Evolutionary conservation across 2,797 vertebrate species (phyloP).

Genomic region (Trachops cirrhosus): DNA sequence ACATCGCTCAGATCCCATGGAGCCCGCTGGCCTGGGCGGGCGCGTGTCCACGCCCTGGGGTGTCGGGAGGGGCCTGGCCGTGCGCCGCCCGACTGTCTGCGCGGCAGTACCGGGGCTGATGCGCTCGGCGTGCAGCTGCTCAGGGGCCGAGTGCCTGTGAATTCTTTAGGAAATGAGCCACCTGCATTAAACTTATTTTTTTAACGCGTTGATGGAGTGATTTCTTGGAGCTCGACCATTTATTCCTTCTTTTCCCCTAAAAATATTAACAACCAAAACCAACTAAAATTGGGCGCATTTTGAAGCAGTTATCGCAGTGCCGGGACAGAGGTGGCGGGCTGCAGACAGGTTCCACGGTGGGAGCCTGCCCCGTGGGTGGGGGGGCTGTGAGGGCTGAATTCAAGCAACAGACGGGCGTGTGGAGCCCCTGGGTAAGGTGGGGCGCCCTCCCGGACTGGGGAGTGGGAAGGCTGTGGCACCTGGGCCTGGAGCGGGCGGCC

Average conservation of each 20-base stretch:
- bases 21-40: neutral
- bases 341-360: rapidly evolving
- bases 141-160: slow-evolving; percentile 75
- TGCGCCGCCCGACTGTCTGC: neutral
- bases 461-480: rapidly evolving
- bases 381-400: rapidly evolving
- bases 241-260: neutral
- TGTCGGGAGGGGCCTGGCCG: neutral
- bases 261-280: neutral
- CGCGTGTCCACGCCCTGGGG: rapidly evolving
- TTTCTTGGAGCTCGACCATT: neutral
- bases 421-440: neutral
- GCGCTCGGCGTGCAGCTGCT: slow-evolving; percentile 48
- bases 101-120: neutral
- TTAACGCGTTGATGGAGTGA: slow-evolving; percentile 58
- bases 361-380: neutral
- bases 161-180: slow-evolving; percentile 72
- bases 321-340: rapidly evolving
- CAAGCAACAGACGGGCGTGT: rapidly evolving
- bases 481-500: rapidly evolving
- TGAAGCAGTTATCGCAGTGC: rapidly evolving
- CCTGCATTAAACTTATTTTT: slow-evolving; percentile 79
- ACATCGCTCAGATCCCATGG: neutral
- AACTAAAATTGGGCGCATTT: neutral
- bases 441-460: rapidly evolving